Base-by-base conservation (phyloP, 53 echinoderm and acorn worm genomes). In the Holothuria scabra region DNA sequence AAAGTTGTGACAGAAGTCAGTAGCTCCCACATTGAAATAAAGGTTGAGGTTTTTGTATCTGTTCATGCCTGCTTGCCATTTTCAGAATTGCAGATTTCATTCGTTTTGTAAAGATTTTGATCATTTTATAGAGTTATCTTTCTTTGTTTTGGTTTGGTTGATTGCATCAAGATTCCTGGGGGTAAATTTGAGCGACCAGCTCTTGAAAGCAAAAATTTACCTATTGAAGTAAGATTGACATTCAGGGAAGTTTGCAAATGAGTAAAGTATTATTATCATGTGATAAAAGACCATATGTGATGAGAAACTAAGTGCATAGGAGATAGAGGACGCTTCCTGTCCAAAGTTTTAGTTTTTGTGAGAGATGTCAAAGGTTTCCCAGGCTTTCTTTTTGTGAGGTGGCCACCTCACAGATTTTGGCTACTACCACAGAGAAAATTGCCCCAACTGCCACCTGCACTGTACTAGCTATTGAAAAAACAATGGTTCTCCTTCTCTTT, bases 61-160 rank as follows among this genome's bases (percentile, higher is more conserved):
- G 21, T 34, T 69, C 21, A 29, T 33, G 22, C 34, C 21, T 20
- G 34, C 10, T 41, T 69, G 41, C 23, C 69, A 69, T n/a, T 69
- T 69, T 35, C 16, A 34, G 69, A 22, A 37, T 30, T 34, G 35
- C 21, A 34, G 35, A 18, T 69, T 69, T 34, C 13, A 34, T 69
- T 4, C 28, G 65, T 16, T 69, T 69, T 41, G 69, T 41, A 12
- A 69, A 69, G 69, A 32, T 69, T 38, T 69, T 69, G 69, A 69
- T 69, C 41, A 41, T 69, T 37, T 69, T 41, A 20, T 22, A 37
- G 35, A 12, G 9, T 69, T 69, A 8, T 69, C 69, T 69, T 52
- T 52, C n/a, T n/a, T n/a, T n/a, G n/a, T 52, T 52, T 52, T 52
- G 41, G 52, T 52, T 41, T 69, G 69, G 21, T 32, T 34, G 69